phyloP scores from a whole-genome alignment of 2,888 invertebrate genomes.

The Tenthredo distinguenda region DNA sequence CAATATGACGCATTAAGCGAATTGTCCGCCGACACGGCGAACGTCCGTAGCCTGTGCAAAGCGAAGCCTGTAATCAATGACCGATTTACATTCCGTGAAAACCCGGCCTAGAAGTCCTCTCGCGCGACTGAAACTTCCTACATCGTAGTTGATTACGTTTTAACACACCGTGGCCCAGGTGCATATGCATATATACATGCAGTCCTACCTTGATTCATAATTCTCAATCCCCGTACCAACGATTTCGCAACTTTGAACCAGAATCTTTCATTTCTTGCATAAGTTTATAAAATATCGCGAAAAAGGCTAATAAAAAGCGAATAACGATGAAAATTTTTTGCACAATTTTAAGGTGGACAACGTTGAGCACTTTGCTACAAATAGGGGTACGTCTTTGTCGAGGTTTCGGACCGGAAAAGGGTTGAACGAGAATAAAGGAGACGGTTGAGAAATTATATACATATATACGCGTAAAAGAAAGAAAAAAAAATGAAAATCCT shows the following conservation, averaged over 20 bases:
- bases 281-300: background rate
- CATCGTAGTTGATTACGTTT: slow-evolving; percentile 20
- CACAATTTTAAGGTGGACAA: background rate
- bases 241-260: background rate
- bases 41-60: slow-evolving; percentile 20
- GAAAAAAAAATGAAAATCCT: background rate
- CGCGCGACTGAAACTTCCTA: slow-evolving; percentile 39
- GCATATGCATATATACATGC: background rate
- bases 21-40: slow-evolving; percentile 66
- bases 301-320: background rate
- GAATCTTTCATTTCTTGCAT: background rate
- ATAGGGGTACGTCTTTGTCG: slow-evolving; percentile 30
- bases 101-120: slow-evolving; percentile 13
- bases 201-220: background rate
- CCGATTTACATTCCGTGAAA: slow-evolving; percentile 48
- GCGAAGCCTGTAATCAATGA: slow-evolving; percentile 52
- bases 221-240: background rate
- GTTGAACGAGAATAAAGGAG: background rate
- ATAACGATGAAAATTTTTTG: background rate
- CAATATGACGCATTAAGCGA: slow-evolving; percentile 76
- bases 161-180: slow-evolving; percentile 17
- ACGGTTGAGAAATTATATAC: background rate
- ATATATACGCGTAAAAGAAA: background rate
- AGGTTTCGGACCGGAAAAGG: slow-evolving; percentile 20
- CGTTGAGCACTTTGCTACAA: slow-evolving; percentile 13